Evolutionary conservation across 2,888 invertebrate genomes (phyloP).

Genomic region (Drosophila imparisetae): DNA sequence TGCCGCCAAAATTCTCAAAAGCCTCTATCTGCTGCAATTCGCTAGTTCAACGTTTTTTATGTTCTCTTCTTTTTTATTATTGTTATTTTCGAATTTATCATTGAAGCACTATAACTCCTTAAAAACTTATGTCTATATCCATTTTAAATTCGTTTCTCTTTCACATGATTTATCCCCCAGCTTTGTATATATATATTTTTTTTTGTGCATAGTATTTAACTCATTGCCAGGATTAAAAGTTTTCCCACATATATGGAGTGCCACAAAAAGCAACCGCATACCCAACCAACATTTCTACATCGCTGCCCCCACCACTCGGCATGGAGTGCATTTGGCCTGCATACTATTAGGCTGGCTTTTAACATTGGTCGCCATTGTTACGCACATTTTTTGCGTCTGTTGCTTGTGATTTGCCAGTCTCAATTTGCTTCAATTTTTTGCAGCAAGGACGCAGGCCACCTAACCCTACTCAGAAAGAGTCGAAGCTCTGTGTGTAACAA

Average conservation of each 20-base stretch:
- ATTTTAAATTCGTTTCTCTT: background rate
- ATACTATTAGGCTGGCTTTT: slow-evolving; percentile 44
- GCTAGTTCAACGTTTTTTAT: background rate
- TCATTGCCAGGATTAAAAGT: slow-evolving; percentile 48
- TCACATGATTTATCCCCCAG: slow-evolving; percentile 12
- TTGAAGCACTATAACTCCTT: background rate
- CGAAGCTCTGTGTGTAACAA: slow-evolving; percentile 42
- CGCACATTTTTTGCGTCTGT: slow-evolving; percentile 49
- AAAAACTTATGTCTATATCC: background rate
- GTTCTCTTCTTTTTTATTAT: background rate
- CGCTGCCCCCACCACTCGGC: too few relatives aligned
- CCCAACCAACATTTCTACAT: slow-evolving; percentile 1
- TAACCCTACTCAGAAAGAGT: background rate
- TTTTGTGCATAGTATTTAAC: slow-evolving; percentile 19
- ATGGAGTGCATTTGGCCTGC: slow-evolving; percentile 33
- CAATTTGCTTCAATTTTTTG: slow-evolving; percentile 7
- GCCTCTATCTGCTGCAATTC: background rate
- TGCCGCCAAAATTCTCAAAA: background rate
- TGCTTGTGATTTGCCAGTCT: slow-evolving; percentile 37
- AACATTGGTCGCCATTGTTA: slow-evolving; percentile 45
- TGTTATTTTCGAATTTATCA: background rate
- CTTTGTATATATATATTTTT: slow-evolving; percentile 4
- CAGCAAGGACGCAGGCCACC: background rate
- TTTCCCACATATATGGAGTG: slow-evolving; percentile 19
- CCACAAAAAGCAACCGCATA: slow-evolving; percentile 29